These are phyloP conservation scores for Drosophila paulistorum DNA, from an alignment of 1,140 invertebrate genomes.

Conservation along the genomic window DNA sequence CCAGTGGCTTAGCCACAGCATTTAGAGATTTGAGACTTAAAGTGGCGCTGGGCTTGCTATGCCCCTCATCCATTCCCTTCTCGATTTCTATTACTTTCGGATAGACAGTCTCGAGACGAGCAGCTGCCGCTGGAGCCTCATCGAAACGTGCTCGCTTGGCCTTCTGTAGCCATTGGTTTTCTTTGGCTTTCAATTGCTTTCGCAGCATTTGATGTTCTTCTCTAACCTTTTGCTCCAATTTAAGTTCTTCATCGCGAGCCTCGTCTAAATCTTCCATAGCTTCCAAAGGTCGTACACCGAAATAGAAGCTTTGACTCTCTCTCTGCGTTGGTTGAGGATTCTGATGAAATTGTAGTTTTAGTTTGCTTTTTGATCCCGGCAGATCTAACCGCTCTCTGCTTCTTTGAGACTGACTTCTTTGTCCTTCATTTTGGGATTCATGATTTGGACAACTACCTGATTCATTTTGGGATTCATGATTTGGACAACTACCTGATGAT, in stretches of 20 bases:
- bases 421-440: not conserved
- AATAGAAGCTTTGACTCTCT: constrained; percentile 31
- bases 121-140: constrained; percentile 37
- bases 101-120: constrained; percentile 32
- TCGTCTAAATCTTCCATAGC: constrained; percentile 14
- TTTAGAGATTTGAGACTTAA: constrained; percentile 14
- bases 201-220: constrained; percentile 41
- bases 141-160: constrained; percentile 30
- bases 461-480: not conserved
- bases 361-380: not conserved
- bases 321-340: not conserved
- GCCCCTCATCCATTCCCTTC: not conserved
- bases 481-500: constrained; percentile 13
- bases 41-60: not conserved
- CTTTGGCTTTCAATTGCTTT: not conserved
- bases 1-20: constrained; percentile 12
- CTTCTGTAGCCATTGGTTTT: not conserved
- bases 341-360: not conserved
- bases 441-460: constrained; percentile 13
- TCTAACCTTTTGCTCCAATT: constrained; percentile 50
- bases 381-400: constrained; percentile 12
- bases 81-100: not conserved
- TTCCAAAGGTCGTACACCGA: constrained; percentile 39
- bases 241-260: constrained; percentile 47
- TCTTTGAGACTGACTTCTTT: not conserved